These are phyloP conservation scores for Acromyrmex heyeri DNA, from an alignment of 1,140 invertebrate species.

Conservation along the genomic window DNA sequence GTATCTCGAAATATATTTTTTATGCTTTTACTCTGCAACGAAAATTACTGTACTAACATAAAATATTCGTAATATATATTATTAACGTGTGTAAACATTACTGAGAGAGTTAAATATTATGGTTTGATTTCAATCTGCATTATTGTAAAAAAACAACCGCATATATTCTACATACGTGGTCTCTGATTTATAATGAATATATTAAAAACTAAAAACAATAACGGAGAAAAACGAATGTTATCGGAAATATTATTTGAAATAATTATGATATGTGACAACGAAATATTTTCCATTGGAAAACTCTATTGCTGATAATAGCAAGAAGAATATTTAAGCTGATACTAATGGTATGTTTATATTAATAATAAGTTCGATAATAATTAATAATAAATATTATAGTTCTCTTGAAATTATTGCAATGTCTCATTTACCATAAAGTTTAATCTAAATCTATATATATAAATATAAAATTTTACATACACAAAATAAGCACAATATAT, in stretches of 20 bases:
- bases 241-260: not conserved
- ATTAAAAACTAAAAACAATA: not conserved
- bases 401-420: not conserved
- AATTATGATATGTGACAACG: not conserved
- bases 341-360: not conserved
- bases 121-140: not conserved
- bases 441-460: slow-evolving; percentile 1
- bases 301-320: not conserved
- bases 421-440: slow-evolving; percentile 8
- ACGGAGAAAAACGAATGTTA: not conserved
- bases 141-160: not conserved
- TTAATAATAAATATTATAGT: not conserved
- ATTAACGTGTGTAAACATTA: not conserved
- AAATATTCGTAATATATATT: not conserved
- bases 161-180: not conserved
- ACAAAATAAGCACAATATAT: not conserved
- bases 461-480: not conserved
- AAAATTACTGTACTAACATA: slow-evolving; percentile 4
- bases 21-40: no score
- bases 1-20: slow-evolving; percentile 34
- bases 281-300: slow-evolving; percentile 7
- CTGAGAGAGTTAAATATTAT: not conserved
- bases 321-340: not conserved
- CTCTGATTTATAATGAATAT: slow-evolving; percentile 12
- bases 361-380: no score